phyloP scores from a whole-genome alignment of 2,888 invertebrate genomes.

The Eristalis tenax region DNA sequence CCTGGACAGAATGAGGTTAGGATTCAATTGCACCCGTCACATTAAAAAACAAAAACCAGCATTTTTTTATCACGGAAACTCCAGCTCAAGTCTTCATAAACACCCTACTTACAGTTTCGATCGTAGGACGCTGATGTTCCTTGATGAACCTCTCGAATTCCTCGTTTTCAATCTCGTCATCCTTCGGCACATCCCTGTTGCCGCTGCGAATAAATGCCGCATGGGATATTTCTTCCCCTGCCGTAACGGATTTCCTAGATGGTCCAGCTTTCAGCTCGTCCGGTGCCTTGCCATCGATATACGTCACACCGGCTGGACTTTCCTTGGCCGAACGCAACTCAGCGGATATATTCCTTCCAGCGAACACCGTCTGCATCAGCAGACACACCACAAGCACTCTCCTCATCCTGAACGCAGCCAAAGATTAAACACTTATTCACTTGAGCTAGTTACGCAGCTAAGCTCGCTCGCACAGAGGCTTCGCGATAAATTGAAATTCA shows the following conservation, averaged over 20 bases:
- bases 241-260: constrained; percentile 15
- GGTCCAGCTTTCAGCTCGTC: constrained; percentile 77
- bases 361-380: constrained; percentile 51
- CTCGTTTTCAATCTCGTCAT: constrained; percentile 76
- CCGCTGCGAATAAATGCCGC: constrained; percentile 49
- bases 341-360: constrained; percentile 77
- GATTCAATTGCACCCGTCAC: no score
- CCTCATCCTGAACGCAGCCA: constrained; percentile 75
- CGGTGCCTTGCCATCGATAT: constrained; percentile 79
- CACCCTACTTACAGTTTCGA: constrained; percentile 77
- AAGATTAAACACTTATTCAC: constrained; percentile 51
- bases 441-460: constrained; percentile 20
- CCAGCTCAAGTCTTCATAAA: background rate
- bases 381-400: constrained; percentile 73
- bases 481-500: constrained; percentile 29
- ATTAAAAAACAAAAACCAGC: no score
- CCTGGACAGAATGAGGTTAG: no score
- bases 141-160: constrained; percentile 80
- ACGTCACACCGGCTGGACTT: constrained; percentile 83
- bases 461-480: constrained; percentile 19
- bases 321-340: constrained; percentile 76
- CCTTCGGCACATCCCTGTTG: constrained; percentile 52
- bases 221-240: constrained; percentile 28
- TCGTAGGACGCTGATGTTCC: constrained; percentile 79
- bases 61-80: background rate